Conservation (phyloP, 2,113 vertebrate species). For the Ophthalmolycus amberensis region DNA sequence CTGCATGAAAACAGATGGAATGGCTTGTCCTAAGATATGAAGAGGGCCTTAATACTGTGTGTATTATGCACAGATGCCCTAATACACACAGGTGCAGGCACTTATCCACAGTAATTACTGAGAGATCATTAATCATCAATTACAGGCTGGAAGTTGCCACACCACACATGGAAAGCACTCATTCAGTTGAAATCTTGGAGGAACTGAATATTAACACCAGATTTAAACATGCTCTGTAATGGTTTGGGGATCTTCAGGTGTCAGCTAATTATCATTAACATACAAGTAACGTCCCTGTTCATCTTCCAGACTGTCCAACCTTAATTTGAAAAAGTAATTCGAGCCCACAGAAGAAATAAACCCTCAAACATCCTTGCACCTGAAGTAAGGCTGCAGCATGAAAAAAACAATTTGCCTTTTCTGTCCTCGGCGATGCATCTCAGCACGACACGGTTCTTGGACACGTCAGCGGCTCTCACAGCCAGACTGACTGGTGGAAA, state of each 20-base stretch:
- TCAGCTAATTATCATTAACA: conserved; percentile 25
- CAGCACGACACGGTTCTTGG: conserved; percentile 31
- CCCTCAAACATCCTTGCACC: neutral
- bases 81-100: conserved; percentile 2
- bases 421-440: neutral
- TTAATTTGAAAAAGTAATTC: conserved; percentile 2
- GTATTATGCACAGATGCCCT: conserved; percentile 11
- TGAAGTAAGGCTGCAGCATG: conserved; percentile 26
- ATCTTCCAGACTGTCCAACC: neutral
- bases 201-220: conserved; percentile 15
- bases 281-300: neutral
- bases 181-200: conserved; percentile 38
- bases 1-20: conserved; percentile 6
- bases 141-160: conserved; percentile 18
- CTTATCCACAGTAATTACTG: conserved; percentile 44
- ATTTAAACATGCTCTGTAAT: neutral
- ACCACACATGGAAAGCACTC: conserved; percentile 29
- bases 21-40: conserved; percentile 3
- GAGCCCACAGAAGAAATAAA: neutral
- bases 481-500: conserved; percentile 78
- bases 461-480: conserved; percentile 30
- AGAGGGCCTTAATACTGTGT: conserved; percentile 3
- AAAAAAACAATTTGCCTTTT: conserved; percentile 16
- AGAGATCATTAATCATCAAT: conserved; percentile 50
- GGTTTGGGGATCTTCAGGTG: neutral